A percentile compares a stretch with the other conserved stretches of the same genome.
Conservation (phyloP, 2,888 invertebrate species). For the Opisthograptis luteolata region DNA sequence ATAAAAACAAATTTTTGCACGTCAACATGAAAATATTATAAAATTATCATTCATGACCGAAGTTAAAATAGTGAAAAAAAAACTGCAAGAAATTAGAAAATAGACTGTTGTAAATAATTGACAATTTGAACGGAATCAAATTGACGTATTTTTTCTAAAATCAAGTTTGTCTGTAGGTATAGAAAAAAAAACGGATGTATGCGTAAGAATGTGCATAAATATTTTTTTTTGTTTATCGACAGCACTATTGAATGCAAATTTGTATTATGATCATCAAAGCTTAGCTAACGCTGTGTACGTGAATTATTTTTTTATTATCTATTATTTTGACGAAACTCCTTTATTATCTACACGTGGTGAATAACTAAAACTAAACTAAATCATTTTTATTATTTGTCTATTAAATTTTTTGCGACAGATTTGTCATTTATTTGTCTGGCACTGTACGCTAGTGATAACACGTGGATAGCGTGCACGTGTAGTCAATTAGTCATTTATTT, state of each 20-base stretch:
- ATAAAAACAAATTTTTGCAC: conserved; percentile 33
- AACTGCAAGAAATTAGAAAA: conserved; percentile 47
- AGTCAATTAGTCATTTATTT: no score
- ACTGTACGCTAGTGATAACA: no score
- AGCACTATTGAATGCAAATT: conserved; percentile 43
- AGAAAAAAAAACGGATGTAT: conserved; percentile 42
- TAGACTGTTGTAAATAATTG: conserved; percentile 66
- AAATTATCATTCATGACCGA: conserved; percentile 29
- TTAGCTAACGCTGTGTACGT: background rate
- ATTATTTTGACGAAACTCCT: conserved; percentile 4
- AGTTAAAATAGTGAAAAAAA: conserved; percentile 41
- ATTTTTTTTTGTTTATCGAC: conserved; percentile 48
- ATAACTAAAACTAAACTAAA: background rate
- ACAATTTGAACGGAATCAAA: conserved; percentile 47
- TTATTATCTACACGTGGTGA: conserved; percentile 2
- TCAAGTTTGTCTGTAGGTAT: conserved; percentile 39
- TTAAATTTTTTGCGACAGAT: no score
- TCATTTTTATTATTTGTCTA: no score
- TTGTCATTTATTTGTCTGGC: background rate
- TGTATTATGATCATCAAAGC: conserved; percentile 25
- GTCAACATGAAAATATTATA: no score
- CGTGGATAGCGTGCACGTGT: no score
- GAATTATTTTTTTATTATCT: conserved; percentile 3
- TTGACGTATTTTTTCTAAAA: conserved; percentile 66
- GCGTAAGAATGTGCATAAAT: conserved; percentile 50